Evolutionary conservation across 2,113 vertebrate genomes (phyloP), one percentile per base, ranked within the genome.

Genomic region (Dryoscopus gambensis): DNA sequence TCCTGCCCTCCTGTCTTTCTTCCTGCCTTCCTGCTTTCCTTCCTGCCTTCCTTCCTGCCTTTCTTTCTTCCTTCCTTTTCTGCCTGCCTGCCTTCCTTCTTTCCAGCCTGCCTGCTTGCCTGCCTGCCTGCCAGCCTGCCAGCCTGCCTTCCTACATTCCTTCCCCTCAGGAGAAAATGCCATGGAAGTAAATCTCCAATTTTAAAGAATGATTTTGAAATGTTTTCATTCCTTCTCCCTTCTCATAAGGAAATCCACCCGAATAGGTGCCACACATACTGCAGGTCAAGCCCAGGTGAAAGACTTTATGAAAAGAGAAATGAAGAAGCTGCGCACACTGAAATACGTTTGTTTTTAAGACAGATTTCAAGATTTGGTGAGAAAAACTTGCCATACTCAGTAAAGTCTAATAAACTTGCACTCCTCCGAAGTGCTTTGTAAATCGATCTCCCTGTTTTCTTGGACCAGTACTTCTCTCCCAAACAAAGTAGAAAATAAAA

Each of bases 401-500:
- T 96, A 92, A 95, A 76, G 13, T 75, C 62, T 71, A 87, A 90
- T 81, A 83, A 90, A 68, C 42, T 59, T 88, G 73, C 81, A 70
- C 60, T 69, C 65, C 62, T 62, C 81, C 30, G 6, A 39, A 55
- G 46, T 78, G 82, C 70, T 84, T 74, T 85, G 73, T 75, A 94
- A 93, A 87, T 82, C 0, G 9, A 84, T 76, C 71, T 79, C 63
- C 56, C 37, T 84, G 56, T 95, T 90, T 81, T 84, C 68, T 69
- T 76, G 75, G 83, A 80, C 59, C 60, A 15, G 24, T 42, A 74
- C 63, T 67, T 84, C 25, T 65, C 37, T 93, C 57, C 47, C 84
- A 95, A 82, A 82, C 73, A 94, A 57, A 89, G 64, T 23, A 57
- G 74, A 62, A 76, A 95, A 96, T 76, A 88, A 89, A 95, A 59